Conservation (phyloP, 1,140 invertebrate species). For the Bombyx mori region ASM3026992v2 NC_085107.1:5560001-5560500, state of each 20-base stretch:
- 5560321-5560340: conserved; percentile 17
- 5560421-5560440: conserved; percentile 83
- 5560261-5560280: conserved; percentile 32
- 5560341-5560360: conserved; percentile 20
- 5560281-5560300: conserved; percentile 24
- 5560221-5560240: conserved; percentile 45
- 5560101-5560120: conserved; percentile 64
- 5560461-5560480: conserved; percentile 76
- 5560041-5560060: conserved; percentile 68
- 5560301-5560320: conserved; percentile 14
- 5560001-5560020: conserved; percentile 50
- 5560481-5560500: conserved; percentile 79
- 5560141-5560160: conserved; percentile 42
- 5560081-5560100: conserved; percentile 58
- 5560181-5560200: conserved; percentile 53
- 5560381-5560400: conserved; percentile 22
- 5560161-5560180: conserved; percentile 36
- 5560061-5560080: conserved; percentile 64
- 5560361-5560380: conserved; percentile 10
- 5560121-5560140: conserved; percentile 46
- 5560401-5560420: conserved; percentile 74
- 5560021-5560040: conserved; percentile 52
- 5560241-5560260: conserved; percentile 40
- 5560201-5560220: conserved; percentile 50
- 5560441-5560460: conserved; percentile 77